Percentiles rank a stretch among this genome's conserved stretches.
Conservation (phyloP, 2,888 invertebrate genomes). For the Schrankia costaestrigalis region DNA sequence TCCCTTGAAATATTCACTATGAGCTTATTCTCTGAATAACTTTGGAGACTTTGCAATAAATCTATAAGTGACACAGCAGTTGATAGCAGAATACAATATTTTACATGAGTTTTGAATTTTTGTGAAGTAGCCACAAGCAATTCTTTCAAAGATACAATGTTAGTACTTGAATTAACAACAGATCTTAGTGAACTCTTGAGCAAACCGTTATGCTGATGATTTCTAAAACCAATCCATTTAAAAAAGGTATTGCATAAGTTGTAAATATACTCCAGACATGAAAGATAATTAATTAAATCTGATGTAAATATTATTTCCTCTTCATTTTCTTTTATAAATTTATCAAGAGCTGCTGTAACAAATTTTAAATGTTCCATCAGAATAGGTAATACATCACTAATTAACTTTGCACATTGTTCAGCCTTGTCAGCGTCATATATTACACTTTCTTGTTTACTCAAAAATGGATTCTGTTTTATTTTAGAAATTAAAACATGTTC, state of each 20-base stretch:
- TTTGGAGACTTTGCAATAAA: slow-evolving; percentile 72
- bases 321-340: slow-evolving; percentile 32
- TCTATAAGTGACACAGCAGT: slow-evolving; percentile 79
- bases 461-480: slow-evolving; percentile 61
- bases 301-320: slow-evolving; percentile 41
- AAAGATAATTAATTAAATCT: slow-evolving; percentile 50
- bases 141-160: slow-evolving; percentile 52
- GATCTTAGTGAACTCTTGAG: slow-evolving; percentile 62
- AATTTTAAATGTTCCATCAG: slow-evolving; percentile 52
- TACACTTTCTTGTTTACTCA: slow-evolving; percentile 49
- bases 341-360: slow-evolving; percentile 50
- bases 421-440: slow-evolving; percentile 57
- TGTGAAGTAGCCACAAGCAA: slow-evolving; percentile 55
- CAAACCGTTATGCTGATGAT: slow-evolving; percentile 56
- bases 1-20: slow-evolving; percentile 67
- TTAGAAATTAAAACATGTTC: slow-evolving; percentile 57
- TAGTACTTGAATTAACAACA: slow-evolving; percentile 49
- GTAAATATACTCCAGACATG: slow-evolving; percentile 79
- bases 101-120: slow-evolving; percentile 67
- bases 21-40: slow-evolving; percentile 58
- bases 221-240: slow-evolving; percentile 83
- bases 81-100: slow-evolving; percentile 76
- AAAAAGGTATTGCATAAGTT: slow-evolving; percentile 80
- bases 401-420: slow-evolving; percentile 52
- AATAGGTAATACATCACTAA: slow-evolving; percentile 55